These are phyloP conservation scores for Scolopax bukidnonensis DNA, from an alignment of 2,797 vertebrate species.

Conservation along the genomic window DNA sequence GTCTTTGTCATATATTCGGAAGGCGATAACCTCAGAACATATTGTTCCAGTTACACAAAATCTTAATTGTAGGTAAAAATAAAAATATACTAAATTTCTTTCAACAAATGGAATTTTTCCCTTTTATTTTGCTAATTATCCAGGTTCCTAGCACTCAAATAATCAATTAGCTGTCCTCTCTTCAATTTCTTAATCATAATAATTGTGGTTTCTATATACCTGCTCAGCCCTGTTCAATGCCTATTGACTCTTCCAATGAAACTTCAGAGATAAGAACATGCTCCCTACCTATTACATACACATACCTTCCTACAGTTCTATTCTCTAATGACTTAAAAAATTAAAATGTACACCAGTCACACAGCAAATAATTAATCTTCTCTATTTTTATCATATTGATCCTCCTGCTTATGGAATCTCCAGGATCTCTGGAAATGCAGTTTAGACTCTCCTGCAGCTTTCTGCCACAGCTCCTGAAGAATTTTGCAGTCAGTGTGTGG, in stretches of 20 bases:
- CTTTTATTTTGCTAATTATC: background rate
- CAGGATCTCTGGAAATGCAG: background rate
- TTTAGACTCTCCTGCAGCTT: no score
- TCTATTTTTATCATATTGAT: background rate
- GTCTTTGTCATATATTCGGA: background rate
- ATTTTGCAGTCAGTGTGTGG: background rate
- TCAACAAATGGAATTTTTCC: background rate
- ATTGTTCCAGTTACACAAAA: background rate
- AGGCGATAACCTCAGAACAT: background rate
- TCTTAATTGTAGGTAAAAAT: background rate
- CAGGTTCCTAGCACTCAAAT: background rate
- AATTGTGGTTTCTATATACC: background rate
- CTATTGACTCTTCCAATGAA: background rate
- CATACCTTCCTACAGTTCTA: background rate
- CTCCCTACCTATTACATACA: background rate
- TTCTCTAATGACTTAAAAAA: background rate
- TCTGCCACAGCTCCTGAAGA: no score
- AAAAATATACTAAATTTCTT: background rate
- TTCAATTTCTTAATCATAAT: background rate
- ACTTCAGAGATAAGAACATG: rapidly evolving
- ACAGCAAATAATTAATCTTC: background rate
- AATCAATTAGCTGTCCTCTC: background rate
- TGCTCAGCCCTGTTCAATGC: background rate
- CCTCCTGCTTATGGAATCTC: background rate
- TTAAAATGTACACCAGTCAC: background rate